A percentile compares a stretch with the other conserved stretches of the same genome.
Evolutionary conservation across 2,888 invertebrate species (phyloP).

Genomic region (Mayetiola destructor): DNA sequence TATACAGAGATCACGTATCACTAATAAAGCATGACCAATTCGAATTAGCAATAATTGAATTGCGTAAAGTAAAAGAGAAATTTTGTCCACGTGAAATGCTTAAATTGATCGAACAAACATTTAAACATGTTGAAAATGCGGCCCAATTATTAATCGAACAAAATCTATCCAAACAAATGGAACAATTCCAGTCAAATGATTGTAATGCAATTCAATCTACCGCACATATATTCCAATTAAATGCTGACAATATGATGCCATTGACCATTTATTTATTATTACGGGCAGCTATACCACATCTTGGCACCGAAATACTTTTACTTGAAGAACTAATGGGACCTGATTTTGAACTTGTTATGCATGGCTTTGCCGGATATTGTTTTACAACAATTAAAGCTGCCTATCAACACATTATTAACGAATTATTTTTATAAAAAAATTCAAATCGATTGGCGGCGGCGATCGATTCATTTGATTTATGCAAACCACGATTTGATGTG

Average conservation of each 20-base stretch:
- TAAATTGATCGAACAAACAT: constrained; percentile 32
- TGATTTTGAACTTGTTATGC: constrained; percentile 33
- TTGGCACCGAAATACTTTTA: constrained; percentile 34
- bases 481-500: no score
- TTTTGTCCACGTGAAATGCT: constrained; percentile 34
- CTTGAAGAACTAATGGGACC: constrained; percentile 31
- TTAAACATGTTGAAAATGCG: constrained; percentile 30
- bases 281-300: constrained; percentile 32
- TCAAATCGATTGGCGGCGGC: no score
- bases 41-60: constrained; percentile 26
- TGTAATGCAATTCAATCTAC: not conserved
- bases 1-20: constrained; percentile 15
- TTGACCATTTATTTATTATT: constrained; percentile 31
- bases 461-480: no score
- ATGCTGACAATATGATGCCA: constrained; percentile 33
- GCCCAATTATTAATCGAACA: not conserved
- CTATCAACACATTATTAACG: constrained; percentile 18
- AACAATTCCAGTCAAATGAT: not conserved
- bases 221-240: constrained; percentile 20
- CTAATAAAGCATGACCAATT: constrained; percentile 28
- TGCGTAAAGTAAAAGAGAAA: constrained; percentile 32
- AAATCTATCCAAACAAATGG: constrained; percentile 18
- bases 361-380: constrained; percentile 33
- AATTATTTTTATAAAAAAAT: constrained; percentile 15
- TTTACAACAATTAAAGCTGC: constrained; percentile 31